phyloP scores from a whole-genome alignment of 2,888 invertebrate species.

The Pterobdella sp. region DNA sequence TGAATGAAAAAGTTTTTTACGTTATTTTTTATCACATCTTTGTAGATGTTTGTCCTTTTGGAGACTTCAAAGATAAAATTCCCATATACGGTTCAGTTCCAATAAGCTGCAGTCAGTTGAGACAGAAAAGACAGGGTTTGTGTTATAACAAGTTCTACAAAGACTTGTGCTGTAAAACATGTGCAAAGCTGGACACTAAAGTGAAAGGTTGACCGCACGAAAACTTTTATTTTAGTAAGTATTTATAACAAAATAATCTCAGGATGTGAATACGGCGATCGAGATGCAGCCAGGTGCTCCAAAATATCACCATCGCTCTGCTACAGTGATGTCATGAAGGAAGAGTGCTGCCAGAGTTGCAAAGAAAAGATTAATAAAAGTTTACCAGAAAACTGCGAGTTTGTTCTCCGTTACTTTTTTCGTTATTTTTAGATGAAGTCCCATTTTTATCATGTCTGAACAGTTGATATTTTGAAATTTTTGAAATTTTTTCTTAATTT shows the following conservation, averaged over 20 bases:
- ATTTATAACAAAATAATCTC: background rate
- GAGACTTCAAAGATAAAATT: constrained; percentile 23
- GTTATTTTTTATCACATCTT: background rate
- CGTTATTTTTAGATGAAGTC: no score
- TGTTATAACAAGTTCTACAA: constrained; percentile 25
- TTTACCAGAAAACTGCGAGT: constrained; percentile 10
- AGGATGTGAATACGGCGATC: constrained; percentile 31
- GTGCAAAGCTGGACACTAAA: constrained; percentile 10
- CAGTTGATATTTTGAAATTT: no score
- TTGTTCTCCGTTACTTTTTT: no score
- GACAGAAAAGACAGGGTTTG: background rate
- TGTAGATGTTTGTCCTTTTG: constrained; percentile 18
- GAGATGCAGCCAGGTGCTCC: background rate
- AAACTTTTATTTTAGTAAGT: background rate
- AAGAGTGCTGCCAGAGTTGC: constrained; percentile 22
- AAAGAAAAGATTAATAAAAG: background rate
- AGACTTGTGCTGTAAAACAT: constrained; percentile 22
- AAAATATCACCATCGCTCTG: background rate
- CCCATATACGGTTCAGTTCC: background rate
- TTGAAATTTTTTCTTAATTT: no score
- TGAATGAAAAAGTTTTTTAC: background rate
- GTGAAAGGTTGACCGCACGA: background rate
- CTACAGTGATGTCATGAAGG: constrained; percentile 9
- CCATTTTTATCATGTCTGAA: no score
- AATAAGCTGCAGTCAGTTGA: constrained; percentile 14